Evolutionary conservation across 2,888 invertebrate genomes (phyloP).

Genomic region (Adelphocoris suturalis): DNA sequence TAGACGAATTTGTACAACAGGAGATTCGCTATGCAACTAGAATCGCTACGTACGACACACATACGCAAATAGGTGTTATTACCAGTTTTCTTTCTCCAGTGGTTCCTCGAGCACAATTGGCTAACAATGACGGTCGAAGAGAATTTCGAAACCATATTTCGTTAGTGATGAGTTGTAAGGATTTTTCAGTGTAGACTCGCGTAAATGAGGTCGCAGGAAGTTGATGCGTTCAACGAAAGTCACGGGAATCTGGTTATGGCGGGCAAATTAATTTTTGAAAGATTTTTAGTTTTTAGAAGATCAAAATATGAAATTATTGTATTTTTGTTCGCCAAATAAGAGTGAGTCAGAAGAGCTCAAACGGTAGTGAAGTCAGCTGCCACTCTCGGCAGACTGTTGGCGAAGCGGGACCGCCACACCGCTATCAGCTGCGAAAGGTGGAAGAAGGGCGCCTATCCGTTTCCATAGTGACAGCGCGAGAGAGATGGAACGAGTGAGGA

Average conservation of each 20-base stretch:
- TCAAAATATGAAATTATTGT: too few relatives aligned
- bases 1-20: constrained; percentile 27
- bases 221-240: too few relatives aligned
- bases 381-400: constrained; percentile 50
- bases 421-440: constrained; percentile 38
- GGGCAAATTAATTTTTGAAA: too few relatives aligned
- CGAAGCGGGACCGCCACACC: constrained; percentile 10
- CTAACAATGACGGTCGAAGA: constrained; percentile 69
- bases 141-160: constrained; percentile 68
- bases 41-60: constrained; percentile 11
- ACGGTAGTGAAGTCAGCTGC: constrained; percentile 32
- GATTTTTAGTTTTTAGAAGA: too few relatives aligned
- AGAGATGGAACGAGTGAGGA: background rate
- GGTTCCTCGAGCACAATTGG: constrained; percentile 68
- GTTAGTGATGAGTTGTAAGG: background rate
- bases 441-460: constrained; percentile 32
- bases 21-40: constrained; percentile 16
- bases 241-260: too few relatives aligned
- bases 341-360: too few relatives aligned
- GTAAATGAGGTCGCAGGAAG: background rate
- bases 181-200: background rate
- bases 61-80: constrained; percentile 27
- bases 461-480: constrained; percentile 16
- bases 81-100: constrained; percentile 69
- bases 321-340: too few relatives aligned